Evolutionary conservation across 2,888 invertebrate genomes (phyloP).

Genomic region (Alloplasta piceator): DNA sequence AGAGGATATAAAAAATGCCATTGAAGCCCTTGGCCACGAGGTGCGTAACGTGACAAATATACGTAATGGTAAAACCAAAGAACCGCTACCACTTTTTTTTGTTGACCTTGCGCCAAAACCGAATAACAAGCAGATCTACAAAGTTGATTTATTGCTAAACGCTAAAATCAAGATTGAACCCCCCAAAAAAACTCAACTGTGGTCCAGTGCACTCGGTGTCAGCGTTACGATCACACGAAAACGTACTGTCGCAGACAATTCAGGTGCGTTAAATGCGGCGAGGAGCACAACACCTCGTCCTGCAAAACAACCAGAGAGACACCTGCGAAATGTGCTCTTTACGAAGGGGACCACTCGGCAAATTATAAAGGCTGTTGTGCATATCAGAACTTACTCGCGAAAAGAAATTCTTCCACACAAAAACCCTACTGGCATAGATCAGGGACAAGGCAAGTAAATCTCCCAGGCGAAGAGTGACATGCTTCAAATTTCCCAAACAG

Average conservation of each 20-base stretch:
- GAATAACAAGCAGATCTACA: conserved; percentile 68
- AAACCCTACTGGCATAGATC: conserved; percentile 10
- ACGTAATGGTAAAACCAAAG: conserved; percentile 51
- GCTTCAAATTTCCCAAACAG: not conserved
- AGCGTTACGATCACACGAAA: conserved; percentile 83
- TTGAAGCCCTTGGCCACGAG: conserved; percentile 55
- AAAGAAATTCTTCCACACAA: conserved; percentile 11
- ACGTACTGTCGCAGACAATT: conserved; percentile 80
- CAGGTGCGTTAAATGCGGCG: conserved; percentile 65
- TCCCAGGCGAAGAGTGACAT: not conserved
- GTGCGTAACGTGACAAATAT: conserved; percentile 62
- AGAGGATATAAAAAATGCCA: conserved; percentile 54
- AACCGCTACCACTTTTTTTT: conserved; percentile 67
- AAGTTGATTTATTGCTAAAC: conserved; percentile 60
- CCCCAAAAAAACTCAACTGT: conserved; percentile 74
- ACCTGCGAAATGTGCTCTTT: conserved; percentile 65
- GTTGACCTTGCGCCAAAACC: conserved; percentile 68
- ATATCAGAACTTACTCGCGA: not conserved
- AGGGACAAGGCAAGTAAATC: not conserved
- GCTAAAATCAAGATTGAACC: conserved; percentile 79
- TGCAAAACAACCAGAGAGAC: conserved; percentile 65
- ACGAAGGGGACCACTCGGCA: conserved; percentile 67
- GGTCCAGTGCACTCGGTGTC: conserved; percentile 83
- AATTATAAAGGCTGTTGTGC: conserved; percentile 67
- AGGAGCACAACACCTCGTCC: conserved; percentile 49